Evolutionary conservation across 2,113 vertebrate species (phyloP), one percentile per base, ranked within the genome.

Genomic region (Cyprinodon tularosa): DNA sequence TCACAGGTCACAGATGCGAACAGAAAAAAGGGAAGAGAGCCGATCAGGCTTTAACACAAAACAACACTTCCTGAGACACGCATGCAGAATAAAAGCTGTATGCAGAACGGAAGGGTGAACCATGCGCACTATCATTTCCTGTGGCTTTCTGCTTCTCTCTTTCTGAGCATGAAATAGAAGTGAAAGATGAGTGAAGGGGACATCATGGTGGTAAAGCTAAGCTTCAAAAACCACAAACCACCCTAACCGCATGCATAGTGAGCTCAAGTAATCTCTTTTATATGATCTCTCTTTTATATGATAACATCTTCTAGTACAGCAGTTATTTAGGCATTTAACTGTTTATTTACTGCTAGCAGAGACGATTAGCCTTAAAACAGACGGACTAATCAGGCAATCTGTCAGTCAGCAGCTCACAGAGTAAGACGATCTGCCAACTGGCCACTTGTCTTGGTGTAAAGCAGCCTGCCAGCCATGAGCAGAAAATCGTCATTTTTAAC

Each of bases 51-150:
- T 10, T 20, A 76, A 84, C 64, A 63, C 67, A 78, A 69, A 74
- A 10, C 10, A 0, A 60, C 75, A 75, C 75, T 84, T 88, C 86
- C 82, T 81, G 62, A 38, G 42, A 87, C 72, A n/a, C 17, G 8
- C 50, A 6, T 6, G 74, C 71, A 68, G 38, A 53, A 4, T 11
- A 40, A 57, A 57, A 29, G 66, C n/a, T 81, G 81, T 62, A 0
- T 65, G 59, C 9, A 29, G 4, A 60, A 15, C 74, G 76, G 85
- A 81, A 83, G 82, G 64, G 44, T 71, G 69, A 80, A 64, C 22
- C 70, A 62, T 12, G 64, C 15, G 50, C 76, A 71, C 62, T 61
- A 61, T 83, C 84, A 85, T 77, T 88, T 91, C 85, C 87, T 87
- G 64, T 72, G 63, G 62, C 20, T 45, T 48, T 47, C 2, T 53